Percentiles rank a stretch among this genome's conserved stretches.
These are phyloP conservation scores for Archips crataeganus DNA, from an alignment of 2,888 invertebrate species.

Conservation along the genomic window DNA sequence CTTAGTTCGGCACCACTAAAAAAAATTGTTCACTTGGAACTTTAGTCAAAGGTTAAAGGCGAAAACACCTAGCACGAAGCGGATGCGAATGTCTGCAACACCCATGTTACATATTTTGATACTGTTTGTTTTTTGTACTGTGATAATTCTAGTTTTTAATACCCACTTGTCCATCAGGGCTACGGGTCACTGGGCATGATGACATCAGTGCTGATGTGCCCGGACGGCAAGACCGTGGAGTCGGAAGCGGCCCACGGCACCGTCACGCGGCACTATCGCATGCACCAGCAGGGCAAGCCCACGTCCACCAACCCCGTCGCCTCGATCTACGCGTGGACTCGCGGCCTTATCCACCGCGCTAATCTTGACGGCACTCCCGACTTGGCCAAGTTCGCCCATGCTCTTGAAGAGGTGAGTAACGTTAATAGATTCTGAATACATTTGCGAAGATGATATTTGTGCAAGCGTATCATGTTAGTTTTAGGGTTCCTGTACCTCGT, in stretches of 20 bases:
- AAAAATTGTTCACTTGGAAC: too few relatives aligned
- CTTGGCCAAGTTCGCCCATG: slow-evolving; percentile 88
- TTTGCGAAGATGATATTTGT: neutral
- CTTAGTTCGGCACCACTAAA: too few relatives aligned
- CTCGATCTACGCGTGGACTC: slow-evolving; percentile 96
- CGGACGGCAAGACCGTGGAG: slow-evolving; percentile 93
- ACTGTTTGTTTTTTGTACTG: too few relatives aligned
- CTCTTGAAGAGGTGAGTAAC: slow-evolving; percentile 87
- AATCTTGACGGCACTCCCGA: slow-evolving; percentile 92
- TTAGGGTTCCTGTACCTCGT: too few relatives aligned
- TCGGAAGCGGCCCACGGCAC: slow-evolving; percentile 97
- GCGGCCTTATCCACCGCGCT: slow-evolving; percentile 93
- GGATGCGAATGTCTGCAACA: too few relatives aligned
- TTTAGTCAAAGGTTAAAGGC: too few relatives aligned
- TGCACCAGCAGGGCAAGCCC: slow-evolving; percentile 93
- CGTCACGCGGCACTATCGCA: slow-evolving; percentile 94
- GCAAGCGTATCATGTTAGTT: too few relatives aligned
- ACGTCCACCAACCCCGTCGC: slow-evolving; percentile 97
- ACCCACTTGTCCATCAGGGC: slow-evolving; percentile 69
- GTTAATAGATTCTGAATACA: neutral
- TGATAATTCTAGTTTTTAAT: neutral
- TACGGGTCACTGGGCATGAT: slow-evolving; percentile 95
- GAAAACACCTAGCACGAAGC: too few relatives aligned
- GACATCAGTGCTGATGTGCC: slow-evolving; percentile 96
- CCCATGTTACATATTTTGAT: too few relatives aligned